Evolutionary conservation across 2,888 invertebrate species (phyloP).

Genomic region (Tillus elongatus): DNA sequence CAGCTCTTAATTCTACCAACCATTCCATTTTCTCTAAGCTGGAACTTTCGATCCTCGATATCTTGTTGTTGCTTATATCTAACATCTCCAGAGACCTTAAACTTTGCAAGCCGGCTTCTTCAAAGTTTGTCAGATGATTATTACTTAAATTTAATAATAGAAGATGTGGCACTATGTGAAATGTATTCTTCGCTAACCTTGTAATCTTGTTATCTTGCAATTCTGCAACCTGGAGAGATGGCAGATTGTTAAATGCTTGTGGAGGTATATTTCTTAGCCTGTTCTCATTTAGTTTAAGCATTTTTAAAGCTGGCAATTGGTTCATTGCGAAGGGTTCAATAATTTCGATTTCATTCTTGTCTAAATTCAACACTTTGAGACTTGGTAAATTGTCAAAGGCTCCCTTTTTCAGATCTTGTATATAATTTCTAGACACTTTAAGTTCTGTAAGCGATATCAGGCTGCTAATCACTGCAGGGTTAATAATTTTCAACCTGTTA

Average conservation of each 20-base stretch:
- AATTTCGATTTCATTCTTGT: slow-evolving; percentile 68
- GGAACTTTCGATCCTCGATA: slow-evolving; percentile 55
- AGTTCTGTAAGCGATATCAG: slow-evolving; percentile 62
- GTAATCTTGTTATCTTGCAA: slow-evolving; percentile 71
- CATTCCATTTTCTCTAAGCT: slow-evolving; percentile 71
- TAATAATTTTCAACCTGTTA: slow-evolving; percentile 63
- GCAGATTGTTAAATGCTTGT: slow-evolving; percentile 66
- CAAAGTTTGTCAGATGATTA: slow-evolving; percentile 66
- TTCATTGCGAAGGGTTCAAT: slow-evolving; percentile 65
- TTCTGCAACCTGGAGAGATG: slow-evolving; percentile 63
- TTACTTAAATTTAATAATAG: slow-evolving; percentile 75
- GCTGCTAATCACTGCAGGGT: slow-evolving; percentile 59
- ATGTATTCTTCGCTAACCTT: slow-evolving; percentile 63
- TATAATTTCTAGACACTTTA: slow-evolving; percentile 64
- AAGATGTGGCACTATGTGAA: slow-evolving; percentile 67
- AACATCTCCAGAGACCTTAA: slow-evolving; percentile 73
- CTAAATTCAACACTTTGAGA: slow-evolving; percentile 66
- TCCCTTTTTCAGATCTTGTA: slow-evolving; percentile 59
- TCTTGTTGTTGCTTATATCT: slow-evolving; percentile 72
- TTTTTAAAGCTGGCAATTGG: slow-evolving; percentile 57
- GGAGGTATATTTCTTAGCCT: slow-evolving; percentile 66
- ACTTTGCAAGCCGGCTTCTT: slow-evolving; percentile 64
- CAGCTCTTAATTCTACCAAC: slow-evolving; percentile 77
- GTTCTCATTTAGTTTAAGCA: slow-evolving; percentile 54
- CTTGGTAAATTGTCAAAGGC: slow-evolving; percentile 63